phyloP scores from a whole-genome alignment of 2,113 vertebrate species.

The Synchiropus splendidus region DNA sequence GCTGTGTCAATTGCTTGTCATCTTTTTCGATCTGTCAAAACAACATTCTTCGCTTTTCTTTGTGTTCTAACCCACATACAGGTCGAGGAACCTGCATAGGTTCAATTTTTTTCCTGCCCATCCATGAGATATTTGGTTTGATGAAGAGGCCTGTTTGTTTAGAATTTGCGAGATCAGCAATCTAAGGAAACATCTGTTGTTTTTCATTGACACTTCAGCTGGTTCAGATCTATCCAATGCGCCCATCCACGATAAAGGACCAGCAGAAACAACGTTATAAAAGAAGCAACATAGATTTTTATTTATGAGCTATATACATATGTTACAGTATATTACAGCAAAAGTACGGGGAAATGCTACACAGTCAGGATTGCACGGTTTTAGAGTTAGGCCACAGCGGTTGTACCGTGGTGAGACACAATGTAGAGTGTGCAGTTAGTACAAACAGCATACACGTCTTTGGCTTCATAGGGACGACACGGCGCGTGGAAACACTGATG shows the following conservation, averaged over 20 bases:
- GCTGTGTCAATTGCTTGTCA: no score
- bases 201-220: not conserved
- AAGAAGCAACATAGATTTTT: conserved; percentile 67
- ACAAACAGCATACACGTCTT: conserved; percentile 48
- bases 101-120: no score
- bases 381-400: conserved; percentile 58
- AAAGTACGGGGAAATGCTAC: conserved; percentile 51
- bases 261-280: conserved; percentile 2
- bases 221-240: not conserved
- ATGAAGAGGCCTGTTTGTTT: no score
- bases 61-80: no score
- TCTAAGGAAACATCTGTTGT: not conserved
- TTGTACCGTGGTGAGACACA: conserved; percentile 47
- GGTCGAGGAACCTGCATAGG: no score
- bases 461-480: conserved; percentile 42
- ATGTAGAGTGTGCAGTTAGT: conserved; percentile 16
- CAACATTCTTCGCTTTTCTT: no score
- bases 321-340: conserved; percentile 67
- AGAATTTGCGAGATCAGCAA: no score
- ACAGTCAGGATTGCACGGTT: conserved; percentile 62
- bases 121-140: no score
- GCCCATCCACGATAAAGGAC: not conserved
- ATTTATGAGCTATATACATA: conserved; percentile 63
- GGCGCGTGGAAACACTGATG: not conserved
- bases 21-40: no score